Conservation (phyloP, 2,113 vertebrate species). For the Tachycineta bicolor region DNA sequence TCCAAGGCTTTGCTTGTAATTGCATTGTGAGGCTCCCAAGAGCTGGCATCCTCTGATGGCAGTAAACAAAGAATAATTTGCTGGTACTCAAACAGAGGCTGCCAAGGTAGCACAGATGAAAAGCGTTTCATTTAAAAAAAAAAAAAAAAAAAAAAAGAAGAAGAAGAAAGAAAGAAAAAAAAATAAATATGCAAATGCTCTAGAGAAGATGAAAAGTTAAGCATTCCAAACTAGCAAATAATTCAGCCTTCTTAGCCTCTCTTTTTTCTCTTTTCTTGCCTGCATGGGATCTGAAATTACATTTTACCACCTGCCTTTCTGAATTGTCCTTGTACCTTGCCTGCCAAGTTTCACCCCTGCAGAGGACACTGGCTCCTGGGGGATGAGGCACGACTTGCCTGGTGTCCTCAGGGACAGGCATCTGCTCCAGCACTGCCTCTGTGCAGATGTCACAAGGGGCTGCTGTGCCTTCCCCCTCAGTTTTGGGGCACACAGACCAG, state of each 20-base stretch:
- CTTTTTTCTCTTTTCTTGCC: background rate
- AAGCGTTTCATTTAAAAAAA: background rate
- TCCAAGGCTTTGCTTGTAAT: background rate
- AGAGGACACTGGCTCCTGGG: background rate
- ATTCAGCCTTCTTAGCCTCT: background rate
- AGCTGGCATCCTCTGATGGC: background rate
- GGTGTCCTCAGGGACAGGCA: background rate
- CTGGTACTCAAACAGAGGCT: background rate
- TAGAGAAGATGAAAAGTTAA: slow-evolving; percentile 30
- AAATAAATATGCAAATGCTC: slow-evolving; percentile 34
- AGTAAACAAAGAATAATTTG: background rate
- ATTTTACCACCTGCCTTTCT: slow-evolving; percentile 21
- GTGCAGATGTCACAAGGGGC: fast-evolving
- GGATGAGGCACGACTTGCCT: background rate
- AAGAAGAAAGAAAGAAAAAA: background rate
- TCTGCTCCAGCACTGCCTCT: background rate
- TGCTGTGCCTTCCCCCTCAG: background rate
- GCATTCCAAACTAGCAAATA: background rate
- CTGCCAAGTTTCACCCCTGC: background rate
- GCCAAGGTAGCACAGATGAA: background rate
- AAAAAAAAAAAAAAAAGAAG: background rate
- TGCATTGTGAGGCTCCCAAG: background rate
- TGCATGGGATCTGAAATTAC: background rate
- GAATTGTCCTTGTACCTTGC: background rate
- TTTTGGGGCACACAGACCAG: background rate